Conservation (phyloP, 1,140 invertebrate species). For the Megalopta genalis region DNA sequence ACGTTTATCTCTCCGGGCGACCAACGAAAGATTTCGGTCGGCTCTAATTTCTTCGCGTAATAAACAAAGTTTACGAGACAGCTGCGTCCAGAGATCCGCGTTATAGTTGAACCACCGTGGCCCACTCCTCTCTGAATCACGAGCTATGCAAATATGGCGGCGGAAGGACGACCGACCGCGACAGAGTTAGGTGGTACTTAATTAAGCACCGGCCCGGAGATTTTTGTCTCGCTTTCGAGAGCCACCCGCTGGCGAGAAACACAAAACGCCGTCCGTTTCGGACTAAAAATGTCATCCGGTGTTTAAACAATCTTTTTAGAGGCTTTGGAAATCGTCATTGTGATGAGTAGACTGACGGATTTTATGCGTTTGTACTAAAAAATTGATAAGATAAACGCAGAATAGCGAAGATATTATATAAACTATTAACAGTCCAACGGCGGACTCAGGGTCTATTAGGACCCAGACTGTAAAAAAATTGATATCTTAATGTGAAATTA, state of each 20-base stretch:
- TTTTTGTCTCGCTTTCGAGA: neutral
- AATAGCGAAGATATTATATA: too few relatives aligned
- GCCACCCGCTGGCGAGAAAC: neutral
- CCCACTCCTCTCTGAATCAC: neutral
- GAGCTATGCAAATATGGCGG: slow-evolving; percentile 13
- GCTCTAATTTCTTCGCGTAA: slow-evolving; percentile 10
- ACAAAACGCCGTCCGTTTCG: too few relatives aligned
- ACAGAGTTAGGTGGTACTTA: neutral
- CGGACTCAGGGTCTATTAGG: too few relatives aligned
- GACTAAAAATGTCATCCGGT: too few relatives aligned
- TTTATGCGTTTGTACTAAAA: too few relatives aligned
- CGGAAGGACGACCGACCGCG: neutral
- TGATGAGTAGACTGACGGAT: too few relatives aligned
- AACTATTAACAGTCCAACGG: too few relatives aligned
- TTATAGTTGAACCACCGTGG: slow-evolving; percentile 4
- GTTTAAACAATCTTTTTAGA: too few relatives aligned
- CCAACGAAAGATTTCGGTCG: slow-evolving; percentile 6
- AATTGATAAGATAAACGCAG: too few relatives aligned
- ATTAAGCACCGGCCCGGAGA: neutral
- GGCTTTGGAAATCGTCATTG: too few relatives aligned
- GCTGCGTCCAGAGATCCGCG: slow-evolving; percentile 9
- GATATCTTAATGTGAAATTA: too few relatives aligned
- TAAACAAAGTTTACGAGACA: slow-evolving; percentile 24
- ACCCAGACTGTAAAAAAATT: too few relatives aligned
- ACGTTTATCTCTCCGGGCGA: neutral